phyloP scores from a whole-genome alignment of 2,797 vertebrate species.

The Lagorchestes hirsutus region DNA sequence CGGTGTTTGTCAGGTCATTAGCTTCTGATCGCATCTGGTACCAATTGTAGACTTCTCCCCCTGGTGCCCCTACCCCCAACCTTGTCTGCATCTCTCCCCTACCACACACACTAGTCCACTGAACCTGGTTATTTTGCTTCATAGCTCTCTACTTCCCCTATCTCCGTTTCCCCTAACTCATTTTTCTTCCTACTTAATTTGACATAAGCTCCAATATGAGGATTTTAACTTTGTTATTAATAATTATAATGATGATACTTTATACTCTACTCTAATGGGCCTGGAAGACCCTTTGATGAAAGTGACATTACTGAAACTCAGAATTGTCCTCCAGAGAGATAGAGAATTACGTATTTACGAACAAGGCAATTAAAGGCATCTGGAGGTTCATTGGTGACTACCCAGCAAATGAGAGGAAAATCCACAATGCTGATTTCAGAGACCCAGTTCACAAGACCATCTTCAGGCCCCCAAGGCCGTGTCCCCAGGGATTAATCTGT shows the following conservation, averaged over 20 bases:
- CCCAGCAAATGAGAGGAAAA: slow-evolving; percentile 55
- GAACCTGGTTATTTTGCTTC: neutral
- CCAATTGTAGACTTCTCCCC: slow-evolving; percentile 81
- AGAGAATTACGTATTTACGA: slow-evolving; percentile 61
- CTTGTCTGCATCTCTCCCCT: slow-evolving; percentile 35
- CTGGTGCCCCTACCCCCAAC: neutral
- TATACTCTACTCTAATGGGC: slow-evolving; percentile 9
- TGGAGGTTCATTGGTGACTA: slow-evolving; percentile 66
- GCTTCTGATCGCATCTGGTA: slow-evolving; percentile 87
- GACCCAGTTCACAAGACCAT: neutral
- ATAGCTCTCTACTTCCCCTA: neutral
- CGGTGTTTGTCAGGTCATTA: slow-evolving; percentile 86
- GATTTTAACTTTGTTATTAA: neutral
- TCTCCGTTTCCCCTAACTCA: neutral
- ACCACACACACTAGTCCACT: slow-evolving; percentile 43
- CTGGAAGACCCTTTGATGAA: slow-evolving; percentile 16
- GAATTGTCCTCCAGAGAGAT: slow-evolving; percentile 15
- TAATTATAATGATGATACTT: neutral
- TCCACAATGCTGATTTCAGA: neutral
- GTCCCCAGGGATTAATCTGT: neutral
- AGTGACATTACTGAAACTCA: slow-evolving; percentile 29
- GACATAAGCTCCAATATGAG: accelerated
- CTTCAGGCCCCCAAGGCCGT: neutral
- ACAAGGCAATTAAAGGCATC: slow-evolving; percentile 56
- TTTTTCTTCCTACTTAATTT: neutral